Evolutionary conservation across 30 jellyfish, hydroid and myxozoan species (phyloP).

Genomic region (Hydractinia echinata): DNA sequence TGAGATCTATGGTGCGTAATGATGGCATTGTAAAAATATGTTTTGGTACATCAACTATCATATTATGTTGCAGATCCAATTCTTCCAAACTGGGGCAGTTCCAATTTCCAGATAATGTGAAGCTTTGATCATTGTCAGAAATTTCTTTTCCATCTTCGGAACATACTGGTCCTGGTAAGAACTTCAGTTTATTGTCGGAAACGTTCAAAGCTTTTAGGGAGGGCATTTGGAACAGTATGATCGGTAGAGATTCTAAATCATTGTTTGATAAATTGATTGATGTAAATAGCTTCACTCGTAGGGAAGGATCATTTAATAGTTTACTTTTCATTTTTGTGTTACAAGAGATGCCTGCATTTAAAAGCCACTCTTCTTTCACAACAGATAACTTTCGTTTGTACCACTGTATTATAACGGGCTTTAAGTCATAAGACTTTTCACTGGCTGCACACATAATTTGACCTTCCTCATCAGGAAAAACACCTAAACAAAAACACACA

Average conservation of each 20-base stretch:
- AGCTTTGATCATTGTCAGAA: neutral
- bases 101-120: constrained; percentile 45
- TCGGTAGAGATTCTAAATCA: constrained; percentile 49
- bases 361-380: constrained; percentile 59
- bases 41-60: constrained; percentile 45
- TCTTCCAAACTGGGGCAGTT: constrained; percentile 72
- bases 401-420: constrained; percentile 63
- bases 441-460: constrained; percentile 36
- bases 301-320: constrained; percentile 17
- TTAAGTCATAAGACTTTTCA: constrained; percentile 5
- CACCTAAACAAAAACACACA: constrained; percentile 36
- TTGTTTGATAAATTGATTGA: constrained; percentile 56
- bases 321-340: constrained; percentile 16
- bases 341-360: constrained; percentile 36
- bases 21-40: constrained; percentile 58
- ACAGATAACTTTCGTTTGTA: constrained; percentile 40
- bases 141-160: constrained; percentile 2
- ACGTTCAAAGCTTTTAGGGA: constrained; percentile 57
- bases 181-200: constrained; percentile 48
- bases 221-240: constrained; percentile 59
- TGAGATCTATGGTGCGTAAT: constrained; percentile 29
- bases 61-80: constrained; percentile 60
- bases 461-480: constrained; percentile 49
- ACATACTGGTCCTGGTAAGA: constrained; percentile 20
- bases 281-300: constrained; percentile 49